These are phyloP conservation scores for Oreotrochilus melanogaster DNA, from an alignment of 2,113 vertebrate species.

Conservation along the genomic window DNA sequence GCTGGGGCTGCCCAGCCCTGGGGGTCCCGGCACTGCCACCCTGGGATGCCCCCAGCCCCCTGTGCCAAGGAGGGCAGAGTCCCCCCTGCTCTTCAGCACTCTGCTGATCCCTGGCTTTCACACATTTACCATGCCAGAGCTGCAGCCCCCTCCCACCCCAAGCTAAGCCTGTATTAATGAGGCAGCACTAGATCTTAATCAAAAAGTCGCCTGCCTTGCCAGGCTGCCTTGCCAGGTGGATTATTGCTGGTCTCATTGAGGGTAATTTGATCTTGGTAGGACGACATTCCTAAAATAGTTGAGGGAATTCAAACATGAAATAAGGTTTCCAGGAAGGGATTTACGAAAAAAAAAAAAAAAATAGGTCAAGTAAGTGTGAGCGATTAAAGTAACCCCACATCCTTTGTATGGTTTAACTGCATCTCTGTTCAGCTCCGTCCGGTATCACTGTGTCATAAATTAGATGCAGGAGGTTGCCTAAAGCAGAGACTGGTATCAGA, in stretches of 20 bases:
- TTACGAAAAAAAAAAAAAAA: conserved; percentile 15
- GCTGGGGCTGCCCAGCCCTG: neutral
- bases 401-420: neutral
- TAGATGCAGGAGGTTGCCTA: neutral
- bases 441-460: neutral
- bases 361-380: conserved; percentile 67
- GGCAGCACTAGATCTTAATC: neutral
- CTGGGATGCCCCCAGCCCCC: neutral
- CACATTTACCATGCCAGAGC: neutral
- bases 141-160: neutral
- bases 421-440: neutral
- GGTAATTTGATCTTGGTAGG: conserved; percentile 62
- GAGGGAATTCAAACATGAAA: conserved; percentile 73
- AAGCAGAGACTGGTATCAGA: neutral
- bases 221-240: conserved; percentile 4
- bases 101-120: neutral
- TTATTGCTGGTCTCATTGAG: conserved; percentile 11
- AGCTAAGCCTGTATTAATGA: conserved; percentile 52
- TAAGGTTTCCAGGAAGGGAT: conserved; percentile 69
- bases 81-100: neutral
- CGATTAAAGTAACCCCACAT: conserved; percentile 44
- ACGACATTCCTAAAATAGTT: conserved; percentile 73
- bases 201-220: neutral
- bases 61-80: neutral
- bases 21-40: neutral